phyloP scores from a whole-genome alignment of 1,140 invertebrate genomes.

The Hesperophylax magnus region DNA sequence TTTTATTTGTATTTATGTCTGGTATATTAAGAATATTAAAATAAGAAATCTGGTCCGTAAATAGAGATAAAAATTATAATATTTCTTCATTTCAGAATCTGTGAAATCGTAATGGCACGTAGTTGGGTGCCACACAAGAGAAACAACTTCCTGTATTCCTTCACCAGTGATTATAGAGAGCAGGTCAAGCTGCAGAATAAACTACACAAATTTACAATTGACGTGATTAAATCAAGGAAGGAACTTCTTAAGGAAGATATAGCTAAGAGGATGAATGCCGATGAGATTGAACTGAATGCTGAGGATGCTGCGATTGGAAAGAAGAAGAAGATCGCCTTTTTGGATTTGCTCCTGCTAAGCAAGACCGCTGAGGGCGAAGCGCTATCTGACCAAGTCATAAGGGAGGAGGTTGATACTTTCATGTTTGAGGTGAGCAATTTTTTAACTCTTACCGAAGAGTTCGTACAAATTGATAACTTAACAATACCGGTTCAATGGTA shows the following conservation, averaged over 20 bases:
- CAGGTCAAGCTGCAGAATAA: slow-evolving; percentile 12
- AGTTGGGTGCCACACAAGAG: slow-evolving; percentile 35
- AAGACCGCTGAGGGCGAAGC: slow-evolving; percentile 70
- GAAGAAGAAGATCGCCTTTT: slow-evolving; percentile 46
- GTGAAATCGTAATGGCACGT: slow-evolving; percentile 7
- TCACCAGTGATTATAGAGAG: neutral
- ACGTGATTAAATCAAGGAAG: slow-evolving; percentile 44
- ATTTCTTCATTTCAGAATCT: slow-evolving; percentile 34
- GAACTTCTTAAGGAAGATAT: slow-evolving; percentile 22
- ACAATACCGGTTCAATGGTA: too few relatives aligned
- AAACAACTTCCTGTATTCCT: slow-evolving; percentile 23
- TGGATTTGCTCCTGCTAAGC: slow-evolving; percentile 59
- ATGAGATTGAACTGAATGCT: slow-evolving; percentile 1
- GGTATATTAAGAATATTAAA: too few relatives aligned
- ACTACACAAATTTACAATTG: slow-evolving; percentile 40
- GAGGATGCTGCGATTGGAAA: slow-evolving; percentile 7
- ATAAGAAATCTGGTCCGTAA: too few relatives aligned
- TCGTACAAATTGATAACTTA: too few relatives aligned
- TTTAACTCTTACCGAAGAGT: too few relatives aligned
- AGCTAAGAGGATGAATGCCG: slow-evolving; percentile 2
- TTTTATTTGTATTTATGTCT: too few relatives aligned
- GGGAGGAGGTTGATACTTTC: slow-evolving; percentile 82
- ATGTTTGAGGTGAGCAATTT: slow-evolving; percentile 75
- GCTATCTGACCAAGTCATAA: slow-evolving; percentile 76
- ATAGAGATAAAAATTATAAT: too few relatives aligned